phyloP scores from a whole-genome alignment of 2,797 vertebrate genomes.

The Micrastur ruficollis region DNA sequence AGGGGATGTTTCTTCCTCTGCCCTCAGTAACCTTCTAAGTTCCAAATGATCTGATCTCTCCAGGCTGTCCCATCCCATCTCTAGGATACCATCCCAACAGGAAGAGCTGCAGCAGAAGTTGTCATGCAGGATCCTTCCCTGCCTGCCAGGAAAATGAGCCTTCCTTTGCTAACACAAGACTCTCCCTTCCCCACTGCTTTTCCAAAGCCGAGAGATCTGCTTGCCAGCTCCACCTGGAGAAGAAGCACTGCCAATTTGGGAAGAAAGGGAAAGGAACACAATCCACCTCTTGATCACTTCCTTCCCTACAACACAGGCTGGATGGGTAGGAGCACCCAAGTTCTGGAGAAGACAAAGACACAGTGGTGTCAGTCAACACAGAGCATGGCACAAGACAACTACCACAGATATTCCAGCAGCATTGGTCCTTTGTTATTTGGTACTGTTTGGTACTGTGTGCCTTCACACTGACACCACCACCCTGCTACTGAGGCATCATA shows the following conservation, averaged over 20 bases:
- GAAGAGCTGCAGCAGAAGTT: not conserved
- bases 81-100: not conserved
- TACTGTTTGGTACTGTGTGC: rapidly evolving
- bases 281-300: rapidly evolving
- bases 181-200: not conserved
- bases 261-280: not conserved
- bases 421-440: rapidly evolving
- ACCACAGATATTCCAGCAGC: not conserved
- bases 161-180: not conserved
- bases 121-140: not conserved
- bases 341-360: not conserved
- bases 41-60: not conserved
- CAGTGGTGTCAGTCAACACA: not conserved
- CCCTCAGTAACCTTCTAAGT: not conserved
- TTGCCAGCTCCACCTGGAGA: not conserved
- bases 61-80: not conserved
- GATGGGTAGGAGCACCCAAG: not conserved
- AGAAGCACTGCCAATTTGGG: not conserved
- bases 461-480: not conserved
- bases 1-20: rapidly evolving
- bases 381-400: not conserved
- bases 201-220: not conserved
- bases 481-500: rapidly evolving
- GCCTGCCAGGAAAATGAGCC: not conserved
- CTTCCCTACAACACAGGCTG: not conserved